Evolutionary conservation across 2,888 invertebrate species (phyloP).

Genomic region (Operophtera brumata): DNA sequence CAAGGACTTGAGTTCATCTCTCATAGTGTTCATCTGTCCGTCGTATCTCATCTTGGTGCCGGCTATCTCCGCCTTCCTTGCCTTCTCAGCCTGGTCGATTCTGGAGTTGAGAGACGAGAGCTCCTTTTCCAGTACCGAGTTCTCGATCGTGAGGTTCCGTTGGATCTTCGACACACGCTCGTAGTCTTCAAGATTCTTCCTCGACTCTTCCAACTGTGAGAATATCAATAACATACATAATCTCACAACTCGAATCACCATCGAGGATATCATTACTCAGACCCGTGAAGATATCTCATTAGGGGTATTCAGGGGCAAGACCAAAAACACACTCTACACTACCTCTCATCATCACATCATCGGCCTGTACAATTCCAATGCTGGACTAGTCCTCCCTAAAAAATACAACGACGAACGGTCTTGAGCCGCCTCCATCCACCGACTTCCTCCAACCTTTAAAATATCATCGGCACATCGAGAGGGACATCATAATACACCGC

Average conservation of each 20-base stretch:
- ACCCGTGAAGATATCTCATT: too few species aligned
- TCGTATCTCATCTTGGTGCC: conserved; percentile 92
- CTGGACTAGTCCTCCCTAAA: background rate
- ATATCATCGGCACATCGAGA: too few species aligned
- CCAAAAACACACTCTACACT: too few species aligned
- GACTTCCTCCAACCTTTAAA: background rate
- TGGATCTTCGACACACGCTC: conserved; percentile 92
- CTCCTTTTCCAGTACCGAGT: conserved; percentile 87
- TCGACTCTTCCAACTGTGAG: conserved; percentile 87
- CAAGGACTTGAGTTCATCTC: conserved; percentile 90
- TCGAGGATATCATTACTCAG: too few species aligned
- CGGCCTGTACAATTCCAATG: too few species aligned
- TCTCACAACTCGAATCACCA: too few species aligned
- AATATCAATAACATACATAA: conserved; percentile 3
- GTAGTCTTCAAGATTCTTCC: conserved; percentile 90
- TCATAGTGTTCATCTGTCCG: conserved; percentile 88
- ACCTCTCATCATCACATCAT: too few species aligned
- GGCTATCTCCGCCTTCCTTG: conserved; percentile 88
- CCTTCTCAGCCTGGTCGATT: conserved; percentile 85
- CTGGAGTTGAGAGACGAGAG: conserved; percentile 84
- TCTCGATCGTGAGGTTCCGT: conserved; percentile 87
- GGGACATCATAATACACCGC: too few species aligned
- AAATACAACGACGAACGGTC: background rate
- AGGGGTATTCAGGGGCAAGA: too few species aligned
- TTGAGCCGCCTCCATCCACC: background rate